Evolutionary conservation across 2,888 invertebrate species (phyloP).

Genomic region (Biston betularia): DNA sequence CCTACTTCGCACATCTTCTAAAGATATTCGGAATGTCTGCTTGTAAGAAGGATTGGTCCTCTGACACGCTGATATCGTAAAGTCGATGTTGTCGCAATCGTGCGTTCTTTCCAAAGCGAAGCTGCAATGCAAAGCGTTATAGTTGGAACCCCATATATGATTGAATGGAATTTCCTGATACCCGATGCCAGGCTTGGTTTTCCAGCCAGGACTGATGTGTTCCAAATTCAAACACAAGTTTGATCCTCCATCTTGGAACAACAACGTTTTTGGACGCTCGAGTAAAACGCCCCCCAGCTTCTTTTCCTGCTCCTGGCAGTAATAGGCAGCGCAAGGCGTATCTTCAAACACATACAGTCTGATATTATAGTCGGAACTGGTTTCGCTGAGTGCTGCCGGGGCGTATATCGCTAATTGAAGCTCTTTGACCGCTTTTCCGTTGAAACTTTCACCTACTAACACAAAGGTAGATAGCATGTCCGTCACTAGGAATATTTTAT

Average conservation of each 20-base stretch:
- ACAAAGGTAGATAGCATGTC: slow-evolving; percentile 97
- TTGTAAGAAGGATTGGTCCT: slow-evolving; percentile 82
- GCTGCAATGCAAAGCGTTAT: slow-evolving; percentile 95
- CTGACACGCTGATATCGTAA: slow-evolving; percentile 78
- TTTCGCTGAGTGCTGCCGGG: slow-evolving; percentile 89
- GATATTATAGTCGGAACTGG: slow-evolving; percentile 92
- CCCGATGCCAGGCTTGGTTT: slow-evolving; percentile 94
- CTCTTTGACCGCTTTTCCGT: slow-evolving; percentile 90
- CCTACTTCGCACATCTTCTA: slow-evolving; percentile 77
- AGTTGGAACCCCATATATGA: slow-evolving; percentile 95
- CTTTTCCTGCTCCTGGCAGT: slow-evolving; percentile 91
- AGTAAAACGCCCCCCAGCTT: slow-evolving; percentile 94
- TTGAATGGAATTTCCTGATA: slow-evolving; percentile 96
- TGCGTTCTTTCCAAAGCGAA: slow-evolving; percentile 93
- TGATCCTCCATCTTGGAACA: slow-evolving; percentile 96
- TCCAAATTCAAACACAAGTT: slow-evolving; percentile 96
- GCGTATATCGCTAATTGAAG: slow-evolving; percentile 96
- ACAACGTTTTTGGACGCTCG: slow-evolving; percentile 94
- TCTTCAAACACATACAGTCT: slow-evolving; percentile 98
- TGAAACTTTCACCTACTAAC: slow-evolving; percentile 94
- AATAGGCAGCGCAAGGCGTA: slow-evolving; percentile 97
- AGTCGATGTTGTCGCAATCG: slow-evolving; percentile 81
- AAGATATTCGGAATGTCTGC: slow-evolving; percentile 80
- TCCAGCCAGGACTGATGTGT: slow-evolving; percentile 95
- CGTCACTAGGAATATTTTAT: slow-evolving; percentile 95